phyloP scores from a whole-genome alignment of 2,113 vertebrate species.

The Urocitellus parryii region DNA sequence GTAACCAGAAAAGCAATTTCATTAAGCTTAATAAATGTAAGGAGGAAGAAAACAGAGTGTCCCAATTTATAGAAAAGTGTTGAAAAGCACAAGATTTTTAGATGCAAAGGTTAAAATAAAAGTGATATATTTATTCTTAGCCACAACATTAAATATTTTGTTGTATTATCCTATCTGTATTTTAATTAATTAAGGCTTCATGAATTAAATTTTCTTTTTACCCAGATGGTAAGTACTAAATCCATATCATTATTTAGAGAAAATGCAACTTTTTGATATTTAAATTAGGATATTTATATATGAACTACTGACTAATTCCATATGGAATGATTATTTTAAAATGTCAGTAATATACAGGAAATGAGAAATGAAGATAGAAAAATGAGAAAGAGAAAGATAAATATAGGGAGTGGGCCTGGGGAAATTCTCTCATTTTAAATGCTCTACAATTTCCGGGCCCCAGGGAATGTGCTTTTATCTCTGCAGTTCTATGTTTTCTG shows the following conservation, averaged over 20 bases:
- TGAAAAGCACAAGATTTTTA: background rate
- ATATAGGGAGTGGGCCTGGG: conserved; percentile 43
- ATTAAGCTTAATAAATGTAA: conserved; percentile 44
- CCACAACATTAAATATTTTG: background rate
- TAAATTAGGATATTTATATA: conserved; percentile 19
- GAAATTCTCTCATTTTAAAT: conserved; percentile 72
- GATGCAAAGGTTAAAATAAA: conserved; percentile 32
- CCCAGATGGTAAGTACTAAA: conserved; percentile 18
- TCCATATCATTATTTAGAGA: conserved; percentile 28
- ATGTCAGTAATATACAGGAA: conserved; percentile 66
- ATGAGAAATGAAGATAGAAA: conserved; percentile 76
- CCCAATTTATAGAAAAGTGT: conserved; percentile 13
- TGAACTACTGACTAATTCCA: conserved; percentile 47
- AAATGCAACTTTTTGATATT: conserved; percentile 55
- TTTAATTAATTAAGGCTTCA: conserved; percentile 51
- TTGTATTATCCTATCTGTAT: background rate
- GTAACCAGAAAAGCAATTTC: conserved; percentile 1
- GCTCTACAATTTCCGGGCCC: conserved; percentile 75
- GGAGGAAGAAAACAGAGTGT: conserved; percentile 16
- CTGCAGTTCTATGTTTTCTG: conserved; percentile 66
- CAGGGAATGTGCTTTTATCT: conserved; percentile 78
- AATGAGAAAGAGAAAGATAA: conserved; percentile 63
- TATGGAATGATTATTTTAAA: conserved; percentile 61
- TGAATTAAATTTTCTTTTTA: background rate
- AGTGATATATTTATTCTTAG: conserved; percentile 44